Evolutionary conservation across 2,888 invertebrate species (phyloP), one percentile per base, ranked within the genome.

Genomic region (Napeogenes inachia): DNA sequence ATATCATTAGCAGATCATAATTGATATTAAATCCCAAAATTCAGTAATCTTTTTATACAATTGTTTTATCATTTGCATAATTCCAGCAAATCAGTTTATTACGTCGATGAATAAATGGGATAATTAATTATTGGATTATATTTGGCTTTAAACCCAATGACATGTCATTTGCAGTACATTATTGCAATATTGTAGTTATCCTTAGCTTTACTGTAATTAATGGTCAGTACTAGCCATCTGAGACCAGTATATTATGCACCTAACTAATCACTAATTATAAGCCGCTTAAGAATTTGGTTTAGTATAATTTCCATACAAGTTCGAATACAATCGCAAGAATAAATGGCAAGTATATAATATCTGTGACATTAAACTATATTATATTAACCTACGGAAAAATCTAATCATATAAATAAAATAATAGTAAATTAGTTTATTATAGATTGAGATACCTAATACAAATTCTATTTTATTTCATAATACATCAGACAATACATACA

Each of bases 101-200:
- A 58, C 61, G 62, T 60, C 62, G 60, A 64, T 64, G 63, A 71
- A 70, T 70, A 68, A 68, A 70, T 67, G 59, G 63, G 60, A 64
- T 70, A 80, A 82, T 79, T 84, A 84, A 86, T 86, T 79, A 76
- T 75, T 62, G 70, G 75, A 73, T 80, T 76, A 79, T 67, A 79
- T 73, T 72, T 71, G 75, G 78, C 73, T 80, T 71, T 73, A 73
- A 66, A 74, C 71, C 72, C 84, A 87, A 86, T 84, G 84, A 83
- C 82, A 79, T 82, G 85, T 84, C 81, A 87, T 88, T 87, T 82
- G 82, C 84, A 82, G 81, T 83, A 80, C 79, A 88, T 88, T 87
- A 85, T 76, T 75, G 84, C 80, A 82, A 84, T 84, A 82, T 81
- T 81, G 79, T 76, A 80, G 80, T 82, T 85, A 88, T 84, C 85